Conservation (phyloP, 2,797 vertebrate genomes). For the Sebastes iracundus region DNA sequence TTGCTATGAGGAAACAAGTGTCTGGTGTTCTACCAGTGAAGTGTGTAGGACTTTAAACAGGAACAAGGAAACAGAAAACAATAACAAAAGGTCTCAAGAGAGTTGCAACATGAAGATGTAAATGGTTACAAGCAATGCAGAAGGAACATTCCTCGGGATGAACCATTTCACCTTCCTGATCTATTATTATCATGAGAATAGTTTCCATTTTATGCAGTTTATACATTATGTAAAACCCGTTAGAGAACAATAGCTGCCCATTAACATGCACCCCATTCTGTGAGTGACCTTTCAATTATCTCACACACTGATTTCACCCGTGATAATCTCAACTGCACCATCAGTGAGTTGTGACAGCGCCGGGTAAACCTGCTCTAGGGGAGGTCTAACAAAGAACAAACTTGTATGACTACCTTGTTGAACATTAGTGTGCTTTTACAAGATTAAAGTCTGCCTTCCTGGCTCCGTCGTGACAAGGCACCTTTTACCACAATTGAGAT, state of each 20-base stretch:
- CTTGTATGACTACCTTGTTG: background rate
- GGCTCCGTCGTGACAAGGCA: background rate
- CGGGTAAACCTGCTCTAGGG: slow-evolving; percentile 24
- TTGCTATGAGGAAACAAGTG: background rate
- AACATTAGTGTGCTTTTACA: background rate
- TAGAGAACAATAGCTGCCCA: background rate
- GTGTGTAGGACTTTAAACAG: background rate
- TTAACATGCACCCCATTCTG: background rate
- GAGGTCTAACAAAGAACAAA: background rate
- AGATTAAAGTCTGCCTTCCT: background rate
- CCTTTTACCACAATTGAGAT: background rate
- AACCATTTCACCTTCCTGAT: background rate
- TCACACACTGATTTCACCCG: background rate
- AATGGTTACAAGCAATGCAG: background rate
- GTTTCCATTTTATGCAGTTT: background rate
- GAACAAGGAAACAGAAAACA: slow-evolving; percentile 34
- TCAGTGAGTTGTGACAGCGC: background rate
- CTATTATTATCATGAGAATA: background rate
- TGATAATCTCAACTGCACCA: background rate
- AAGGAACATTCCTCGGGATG: background rate
- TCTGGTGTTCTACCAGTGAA: background rate
- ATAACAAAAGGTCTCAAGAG: background rate
- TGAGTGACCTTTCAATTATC: background rate
- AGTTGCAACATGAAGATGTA: background rate
- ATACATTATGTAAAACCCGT: background rate